Base-by-base conservation (phyloP, 1,140 invertebrate genomes). In the Drosophila pallidifrons region DNA sequence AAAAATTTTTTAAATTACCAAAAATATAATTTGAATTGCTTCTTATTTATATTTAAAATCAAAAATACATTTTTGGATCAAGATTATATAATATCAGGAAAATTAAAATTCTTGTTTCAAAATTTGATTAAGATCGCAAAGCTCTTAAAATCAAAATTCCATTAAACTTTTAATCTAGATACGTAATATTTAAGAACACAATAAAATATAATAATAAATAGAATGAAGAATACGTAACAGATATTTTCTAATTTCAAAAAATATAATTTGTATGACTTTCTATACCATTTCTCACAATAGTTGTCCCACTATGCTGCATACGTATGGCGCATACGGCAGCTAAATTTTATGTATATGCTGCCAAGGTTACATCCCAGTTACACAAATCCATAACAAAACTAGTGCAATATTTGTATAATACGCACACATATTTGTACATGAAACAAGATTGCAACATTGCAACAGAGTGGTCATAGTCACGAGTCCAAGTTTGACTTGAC, bases 391-490 rank as follows among this genome's bases (percentile, higher is more conserved):
- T 85, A 89, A 81, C 81, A 81, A 89, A 89, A 89, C 81, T 89
- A 81, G 81, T 85, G 81, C 85, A 89, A 83, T 89, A 89, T 89
- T 89, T 88, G 83, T 88, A 83, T 78, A 88, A 89, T 83, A 88
- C 85, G 80, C 85, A 87, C 82, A 86, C 66, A 58, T 70, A 86
- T 79, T 77, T 82, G 72, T 82, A 55, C 79, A 76, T 54, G 41
- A 46, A 54, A 80, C 66, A 87, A 80, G 68, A 77, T 76, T 73
- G 64, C 76, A 51, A 47, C 38, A 67, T 64, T 55, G 51, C 71
- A 64, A 28, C 51, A 32, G 55, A 61, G 54, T 69, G 68, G 54
- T 45, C 69, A 71, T 46, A 80, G 81, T 74, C 60, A 69, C 51
- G 69, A 67, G 70, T 68, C 46, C 59, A 73, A 25, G 3, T 25